Evolutionary conservation across 1,140 invertebrate genomes (phyloP).

Genomic region (Paraescarpia echinospica): DNA sequence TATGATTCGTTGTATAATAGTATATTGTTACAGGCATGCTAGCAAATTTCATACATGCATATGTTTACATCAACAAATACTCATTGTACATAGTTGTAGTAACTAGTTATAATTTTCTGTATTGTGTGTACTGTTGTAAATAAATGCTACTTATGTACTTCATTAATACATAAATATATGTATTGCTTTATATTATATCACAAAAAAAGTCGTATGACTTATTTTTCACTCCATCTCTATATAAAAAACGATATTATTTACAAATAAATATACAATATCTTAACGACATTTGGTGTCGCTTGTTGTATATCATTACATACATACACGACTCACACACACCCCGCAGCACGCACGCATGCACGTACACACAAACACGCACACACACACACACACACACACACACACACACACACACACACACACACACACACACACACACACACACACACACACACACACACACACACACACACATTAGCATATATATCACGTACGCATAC

Average conservation of each 20-base stretch:
- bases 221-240: background rate
- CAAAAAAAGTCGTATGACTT: background rate
- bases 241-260: background rate
- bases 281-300: background rate
- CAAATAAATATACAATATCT: background rate
- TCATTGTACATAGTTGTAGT: no score
- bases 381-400: no score
- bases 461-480: no score
- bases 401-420: no score
- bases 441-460: no score
- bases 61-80: no score
- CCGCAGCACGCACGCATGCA: background rate
- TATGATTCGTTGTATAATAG: no score
- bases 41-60: no score
- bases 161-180: background rate
- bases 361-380: background rate
- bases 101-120: no score
- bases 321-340: background rate
- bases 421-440: no score
- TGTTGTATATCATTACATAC: background rate
- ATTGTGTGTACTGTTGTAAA: background rate
- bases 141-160: background rate
- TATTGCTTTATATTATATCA: background rate
- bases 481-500: no score
- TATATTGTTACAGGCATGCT: no score